phyloP scores from a whole-genome alignment of 1,140 invertebrate species.

The Globodera ellingtonae region DNA sequence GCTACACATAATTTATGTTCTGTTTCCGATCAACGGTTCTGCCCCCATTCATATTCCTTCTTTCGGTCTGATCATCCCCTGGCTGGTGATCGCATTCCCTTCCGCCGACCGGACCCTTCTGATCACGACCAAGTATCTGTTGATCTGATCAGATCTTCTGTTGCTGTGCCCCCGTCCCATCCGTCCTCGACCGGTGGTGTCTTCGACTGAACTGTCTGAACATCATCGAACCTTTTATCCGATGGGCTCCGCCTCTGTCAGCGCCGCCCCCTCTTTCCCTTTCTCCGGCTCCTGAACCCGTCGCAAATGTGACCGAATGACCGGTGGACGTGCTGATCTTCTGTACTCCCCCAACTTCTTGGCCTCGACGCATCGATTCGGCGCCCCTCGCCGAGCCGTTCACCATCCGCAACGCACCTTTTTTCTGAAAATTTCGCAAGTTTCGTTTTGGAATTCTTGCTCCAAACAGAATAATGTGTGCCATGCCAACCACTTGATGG shows the following conservation, averaged over 20 bases:
- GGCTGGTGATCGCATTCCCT: too few relatives aligned
- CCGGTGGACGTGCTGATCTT: not conserved
- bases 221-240: conserved; percentile 29
- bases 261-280: not conserved
- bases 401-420: not conserved
- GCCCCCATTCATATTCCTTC: not conserved
- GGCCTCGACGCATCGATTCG: not conserved
- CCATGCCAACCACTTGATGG: not conserved
- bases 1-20: not conserved
- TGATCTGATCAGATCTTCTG: conserved; percentile 4
- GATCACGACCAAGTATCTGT: not conserved
- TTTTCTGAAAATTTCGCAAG: not conserved
- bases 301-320: conserved; percentile 12
- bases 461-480: not conserved
- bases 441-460: not conserved
- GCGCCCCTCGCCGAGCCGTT: conserved; percentile 6
- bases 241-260: not conserved
- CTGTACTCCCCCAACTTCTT: conserved; percentile 3
- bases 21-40: not conserved
- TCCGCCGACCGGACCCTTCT: too few relatives aligned
- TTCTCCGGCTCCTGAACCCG: not conserved
- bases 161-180: not conserved
- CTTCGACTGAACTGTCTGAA: conserved; percentile 28
- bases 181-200: conserved; percentile 12
- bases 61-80: not conserved